Base-by-base conservation (phyloP, 2,113 vertebrate genomes). In the Bubo blakistoni region DNA sequence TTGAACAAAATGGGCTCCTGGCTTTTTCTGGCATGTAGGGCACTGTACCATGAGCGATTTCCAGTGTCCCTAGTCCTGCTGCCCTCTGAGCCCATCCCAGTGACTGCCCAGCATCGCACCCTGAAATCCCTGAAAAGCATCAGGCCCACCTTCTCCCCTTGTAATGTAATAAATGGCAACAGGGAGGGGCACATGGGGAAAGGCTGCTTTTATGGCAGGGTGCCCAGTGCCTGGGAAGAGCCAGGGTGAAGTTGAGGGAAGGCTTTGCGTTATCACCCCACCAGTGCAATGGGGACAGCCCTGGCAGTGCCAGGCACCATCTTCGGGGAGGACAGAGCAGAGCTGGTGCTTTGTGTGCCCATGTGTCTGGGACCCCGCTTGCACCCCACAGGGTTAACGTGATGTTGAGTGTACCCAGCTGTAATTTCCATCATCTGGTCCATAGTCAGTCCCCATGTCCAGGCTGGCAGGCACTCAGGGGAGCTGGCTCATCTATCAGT, bases 281-380 rank as follows among this genome's bases (percentile, higher is more conserved):
- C 8, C 1, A 0, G 38, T 54, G 52, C 40, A 61, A 84, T 0
- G 0, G 13, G 49, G 21, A 57, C 26, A 30, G 65, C 14, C 59
- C 66, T 6, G 1, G 40, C 29, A 47, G 30, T 3, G 6, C 22
- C 77, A 71, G 40, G 54, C 55, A 70, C n/a, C n/a, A 18, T 32
- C 47, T 14, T 27, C 1, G 7, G 22, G 5, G 44, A 58, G 16
- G 40, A 51, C 0, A 2, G 54, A 81, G 30, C 58, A 77, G 81
- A 59, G 63, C 27, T 34, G 72, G 54, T 15, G 6, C 66, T 88
- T 34, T 36, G 9, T 3, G 3, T 34, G 44, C 32, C 59, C 20
- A 0, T 4, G 21, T 2, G 5, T 21, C 3, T 0, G 1, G 58
- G 47, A 61, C 18, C 42, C 26, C 3, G 2, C 69, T 80, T 1